Base-by-base conservation (phyloP, 2,113 vertebrate species). In the Rhea americana region DNA sequence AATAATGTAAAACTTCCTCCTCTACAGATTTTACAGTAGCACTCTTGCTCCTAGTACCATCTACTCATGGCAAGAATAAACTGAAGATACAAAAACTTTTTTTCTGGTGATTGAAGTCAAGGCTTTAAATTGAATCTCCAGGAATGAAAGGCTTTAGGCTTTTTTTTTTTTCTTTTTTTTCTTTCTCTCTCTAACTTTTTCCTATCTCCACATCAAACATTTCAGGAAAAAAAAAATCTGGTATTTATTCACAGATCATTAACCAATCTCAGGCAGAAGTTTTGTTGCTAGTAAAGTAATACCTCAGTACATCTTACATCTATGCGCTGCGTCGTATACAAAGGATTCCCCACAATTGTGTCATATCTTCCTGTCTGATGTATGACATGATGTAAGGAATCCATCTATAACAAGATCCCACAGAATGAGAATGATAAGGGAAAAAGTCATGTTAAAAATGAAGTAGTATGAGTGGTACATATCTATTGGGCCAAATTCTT, bases 301-400 rank as follows among this genome's bases (percentile, higher is more conserved):
- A 56, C 5, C 50, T 77, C 7, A 1, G 66, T 2, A 58, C 24
- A 24, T 14, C 96, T 96, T 66, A 97, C 96, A 13, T 97, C 95
- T 15, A 96, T 83, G 86, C 87, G 95, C 86, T 95, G 96, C 9
- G 96, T 94, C 28, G 94, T 93, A 41, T 92, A 97, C 87, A 97
- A 53, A 55, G 96, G 93, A 35, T 78, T 97, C 90, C 95, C 96
- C 86, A 96, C 82, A 5, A 97, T 94, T 9, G 95, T 71, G 28
- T 97, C 96, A 3, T 93, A 97, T 84, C 95, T 87, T 53, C 96
- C 95, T 1, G 94, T 19, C 90, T 95, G 96, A 43, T 97, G 96
- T 56, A 96, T 92, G 87, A 97, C 92, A 30, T 96, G 96, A 39
- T 96, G 96, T 39, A 97, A 93, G 86, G 95, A 96, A 93, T 97